phyloP scores from a whole-genome alignment of 2,797 vertebrate genomes.

The Anableps anableps region DNA sequence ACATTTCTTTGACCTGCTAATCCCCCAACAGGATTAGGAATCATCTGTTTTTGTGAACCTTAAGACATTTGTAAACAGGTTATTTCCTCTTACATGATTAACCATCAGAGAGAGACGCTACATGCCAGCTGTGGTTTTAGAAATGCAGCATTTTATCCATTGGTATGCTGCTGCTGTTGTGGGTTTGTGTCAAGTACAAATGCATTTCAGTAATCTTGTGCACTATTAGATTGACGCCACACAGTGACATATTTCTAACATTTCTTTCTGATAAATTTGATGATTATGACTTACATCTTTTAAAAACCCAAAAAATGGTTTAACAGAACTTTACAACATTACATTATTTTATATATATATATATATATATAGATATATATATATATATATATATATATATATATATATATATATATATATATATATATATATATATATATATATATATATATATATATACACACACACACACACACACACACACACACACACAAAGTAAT shows the following conservation, averaged over 20 bases:
- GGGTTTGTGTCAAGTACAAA: not conserved
- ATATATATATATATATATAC: no score
- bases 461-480: no score
- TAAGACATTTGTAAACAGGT: constrained; percentile 24
- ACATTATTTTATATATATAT: no score
- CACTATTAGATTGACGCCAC: not conserved
- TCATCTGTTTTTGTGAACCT: constrained; percentile 10
- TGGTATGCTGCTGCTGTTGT: not conserved
- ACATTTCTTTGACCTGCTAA: constrained; percentile 7
- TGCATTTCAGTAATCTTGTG: not conserved
- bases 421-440: no score
- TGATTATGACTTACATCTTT: not conserved
- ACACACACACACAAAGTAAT: no score
- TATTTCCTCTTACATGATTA: constrained; percentile 8
- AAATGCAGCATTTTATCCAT: not conserved
- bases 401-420: no score
- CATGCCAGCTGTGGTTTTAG: constrained; percentile 17
- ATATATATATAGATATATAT: no score
- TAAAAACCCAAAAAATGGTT: not conserved
- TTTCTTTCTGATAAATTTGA: not conserved
- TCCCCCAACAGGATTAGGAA: constrained; percentile 28
- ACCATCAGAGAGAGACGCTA: constrained; percentile 9
- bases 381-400: no score
- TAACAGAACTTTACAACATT: no score
- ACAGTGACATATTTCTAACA: not conserved